Base-by-base conservation (phyloP, 2,113 vertebrate species). In the Laticauda laticaudata region DNA sequence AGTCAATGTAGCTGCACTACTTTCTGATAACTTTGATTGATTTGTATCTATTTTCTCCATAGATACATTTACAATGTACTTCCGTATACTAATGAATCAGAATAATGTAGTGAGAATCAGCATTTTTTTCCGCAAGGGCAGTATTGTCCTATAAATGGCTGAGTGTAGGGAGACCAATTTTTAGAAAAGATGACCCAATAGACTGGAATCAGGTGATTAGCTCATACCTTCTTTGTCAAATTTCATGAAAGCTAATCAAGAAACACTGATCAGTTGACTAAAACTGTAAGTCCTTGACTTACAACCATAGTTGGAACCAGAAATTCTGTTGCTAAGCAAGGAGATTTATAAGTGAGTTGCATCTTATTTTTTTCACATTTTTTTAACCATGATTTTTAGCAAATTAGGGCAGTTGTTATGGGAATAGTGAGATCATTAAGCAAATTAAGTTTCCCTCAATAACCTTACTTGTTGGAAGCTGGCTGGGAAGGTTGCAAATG, bases 211-310 rank as follows among this genome's bases (percentile, higher is more conserved):
- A 56, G 54, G 15, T 39, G 8, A n/a, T 43, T 48, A 51, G 6
- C n/a, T 34, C 54, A 39, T 12, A 20, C 4, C 53, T 20, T 93
- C 89, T 95, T 91, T 81, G 92, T 96, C 94, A 96, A 94, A 96
- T 94, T 94, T 97, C n/a, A 85, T 59, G 91, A 90, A 87, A 86
- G 93, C 94, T 97, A 96, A 97, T 96, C 96, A 97, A 96, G 61
- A 95, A 86, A 29, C n/a, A 34, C 94, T 86, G 93, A 96, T 88
- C 97, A 97, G 93, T 75, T 61, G 57, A 94, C 90, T 94, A 96
- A 97, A 64, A 29, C 26, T 64, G 11, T 61, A 26, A 11, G 59
- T 61, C 59, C 24, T 61, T 61, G 59, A 61, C 3, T 61, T 61
- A 11, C 24, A 26, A 61, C 59, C 59, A 61, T 24, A 11, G 8